Evolutionary conservation across 1,140 invertebrate genomes (phyloP), one percentile per base, ranked within the genome.

Genomic region (Drosophila busckii): DNA sequence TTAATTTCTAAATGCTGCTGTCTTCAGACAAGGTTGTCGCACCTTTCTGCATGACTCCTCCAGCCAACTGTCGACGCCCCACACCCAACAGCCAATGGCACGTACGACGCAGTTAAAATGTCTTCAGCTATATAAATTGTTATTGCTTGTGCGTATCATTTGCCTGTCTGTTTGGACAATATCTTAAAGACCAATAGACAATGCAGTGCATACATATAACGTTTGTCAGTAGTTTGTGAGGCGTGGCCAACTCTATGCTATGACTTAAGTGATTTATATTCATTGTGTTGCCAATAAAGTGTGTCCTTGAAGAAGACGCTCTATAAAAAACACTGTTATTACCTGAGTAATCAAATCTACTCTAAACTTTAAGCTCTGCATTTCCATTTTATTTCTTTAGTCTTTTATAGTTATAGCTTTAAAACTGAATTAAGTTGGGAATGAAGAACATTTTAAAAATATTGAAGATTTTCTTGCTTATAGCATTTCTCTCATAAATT

Each of bases 1-100:
- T 80, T 80, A 82, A 80, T 82, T 80, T 70, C 64, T 71, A 69
- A 80, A 80, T 62, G 75, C 69, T 68, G 26, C 58, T 80, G 71
- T 67, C 69, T 64, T 60, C 75, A 41, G 37, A 64, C 48, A 78
- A 70, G 65, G 55, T 65, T 75, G 52, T 62, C 58, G 69, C 69
- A 82, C 65, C 75, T 73, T 70, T 64, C 56, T 48, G 53, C 55
- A 63, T 61, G 58, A 42, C 45, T 31, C 67, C 41, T 26, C 8
- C 32, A 12, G 13, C 12, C 41, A 9, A 2, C n/a, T n/a, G n/a
- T n/a, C n/a, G n/a, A n/a, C n/a, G n/a, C n/a, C n/a, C n/a, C n/a
- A n/a, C n/a, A n/a, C n/a, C n/a, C n/a, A n/a, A n/a, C n/a, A n/a
- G n/a, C n/a, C n/a, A n/a, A 38, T 38, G 70, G 64, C 64, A 80